Conservation (phyloP, 2,797 vertebrate genomes). For the Sebastes taczanowskii region DNA sequence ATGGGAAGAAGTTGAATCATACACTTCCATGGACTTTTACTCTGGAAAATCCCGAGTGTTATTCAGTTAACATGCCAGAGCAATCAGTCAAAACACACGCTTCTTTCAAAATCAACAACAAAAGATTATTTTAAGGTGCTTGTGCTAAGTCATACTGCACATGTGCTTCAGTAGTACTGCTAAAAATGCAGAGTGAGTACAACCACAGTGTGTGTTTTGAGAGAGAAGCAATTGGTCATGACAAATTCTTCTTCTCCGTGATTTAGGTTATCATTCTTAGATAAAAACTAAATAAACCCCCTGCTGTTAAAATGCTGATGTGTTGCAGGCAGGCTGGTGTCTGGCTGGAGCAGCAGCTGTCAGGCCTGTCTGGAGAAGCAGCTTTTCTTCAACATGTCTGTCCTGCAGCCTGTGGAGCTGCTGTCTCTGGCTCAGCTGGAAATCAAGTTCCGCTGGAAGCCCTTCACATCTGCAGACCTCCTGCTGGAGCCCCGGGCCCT, state of each 20-base stretch:
- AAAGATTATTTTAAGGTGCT: background rate
- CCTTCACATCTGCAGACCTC: slow-evolving; percentile 28
- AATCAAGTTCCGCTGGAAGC: slow-evolving; percentile 79
- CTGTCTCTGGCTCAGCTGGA: slow-evolving; percentile 89
- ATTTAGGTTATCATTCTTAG: background rate
- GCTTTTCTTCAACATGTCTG: slow-evolving; percentile 90
- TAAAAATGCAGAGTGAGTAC: background rate
- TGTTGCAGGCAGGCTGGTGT: slow-evolving; percentile 78
- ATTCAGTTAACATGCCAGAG: background rate
- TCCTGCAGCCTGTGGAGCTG: slow-evolving; percentile 86
- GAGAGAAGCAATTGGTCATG: background rate
- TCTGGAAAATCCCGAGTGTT: too few relatives aligned
- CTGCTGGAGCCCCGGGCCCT: slow-evolving; percentile 58
- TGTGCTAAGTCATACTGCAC: background rate
- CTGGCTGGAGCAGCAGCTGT: slow-evolving; percentile 56
- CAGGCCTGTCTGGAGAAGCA: slow-evolving; percentile 84
- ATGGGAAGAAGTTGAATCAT: too few relatives aligned
- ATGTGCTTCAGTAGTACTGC: background rate
- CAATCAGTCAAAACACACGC: background rate
- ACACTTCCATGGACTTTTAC: too few relatives aligned
- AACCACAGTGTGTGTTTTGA: background rate
- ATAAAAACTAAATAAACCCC: background rate
- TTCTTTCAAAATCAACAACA: background rate
- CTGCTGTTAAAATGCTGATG: background rate
- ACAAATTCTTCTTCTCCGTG: background rate